Evolutionary conservation across 2,888 invertebrate genomes (phyloP).

Genomic region (Morpho helenor): DNA sequence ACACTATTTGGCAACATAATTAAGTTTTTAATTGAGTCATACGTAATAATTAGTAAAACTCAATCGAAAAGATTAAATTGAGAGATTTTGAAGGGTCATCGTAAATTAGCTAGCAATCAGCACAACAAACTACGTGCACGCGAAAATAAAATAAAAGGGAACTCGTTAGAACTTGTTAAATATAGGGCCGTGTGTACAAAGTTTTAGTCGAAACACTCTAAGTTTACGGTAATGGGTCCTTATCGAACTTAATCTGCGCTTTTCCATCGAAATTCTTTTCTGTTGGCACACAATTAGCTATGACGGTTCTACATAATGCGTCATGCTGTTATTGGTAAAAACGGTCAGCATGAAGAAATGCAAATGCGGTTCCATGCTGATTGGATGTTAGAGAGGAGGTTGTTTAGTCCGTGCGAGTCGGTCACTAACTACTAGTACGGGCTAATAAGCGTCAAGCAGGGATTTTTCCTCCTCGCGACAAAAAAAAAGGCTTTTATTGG

Average conservation of each 20-base stretch:
- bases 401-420: too few relatives aligned
- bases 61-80: slow-evolving; percentile 12
- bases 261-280: slow-evolving; percentile 62
- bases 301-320: slow-evolving; percentile 69
- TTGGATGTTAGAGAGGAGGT: too few relatives aligned
- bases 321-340: slow-evolving; percentile 43
- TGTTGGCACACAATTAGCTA: slow-evolving; percentile 70
- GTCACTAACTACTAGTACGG: too few relatives aligned
- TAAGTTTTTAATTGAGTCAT: slow-evolving; percentile 1
- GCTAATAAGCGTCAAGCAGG: too few relatives aligned
- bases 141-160: slow-evolving; percentile 50
- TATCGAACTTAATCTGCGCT: slow-evolving; percentile 59
- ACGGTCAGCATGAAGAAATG: too few relatives aligned
- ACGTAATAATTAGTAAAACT: slow-evolving; percentile 5
- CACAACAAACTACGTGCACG: slow-evolving; percentile 45
- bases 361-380: too few relatives aligned
- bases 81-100: slow-evolving; percentile 6
- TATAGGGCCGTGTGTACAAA: slow-evolving; percentile 54
- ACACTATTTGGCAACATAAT: background rate
- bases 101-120: slow-evolving; percentile 12
- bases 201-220: slow-evolving; percentile 53
- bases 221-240: slow-evolving; percentile 64
- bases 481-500: too few relatives aligned
- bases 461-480: too few relatives aligned
- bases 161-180: slow-evolving; percentile 46